Conservation (phyloP, 2,113 vertebrate genomes). For the Spea bombifrons region DNA sequence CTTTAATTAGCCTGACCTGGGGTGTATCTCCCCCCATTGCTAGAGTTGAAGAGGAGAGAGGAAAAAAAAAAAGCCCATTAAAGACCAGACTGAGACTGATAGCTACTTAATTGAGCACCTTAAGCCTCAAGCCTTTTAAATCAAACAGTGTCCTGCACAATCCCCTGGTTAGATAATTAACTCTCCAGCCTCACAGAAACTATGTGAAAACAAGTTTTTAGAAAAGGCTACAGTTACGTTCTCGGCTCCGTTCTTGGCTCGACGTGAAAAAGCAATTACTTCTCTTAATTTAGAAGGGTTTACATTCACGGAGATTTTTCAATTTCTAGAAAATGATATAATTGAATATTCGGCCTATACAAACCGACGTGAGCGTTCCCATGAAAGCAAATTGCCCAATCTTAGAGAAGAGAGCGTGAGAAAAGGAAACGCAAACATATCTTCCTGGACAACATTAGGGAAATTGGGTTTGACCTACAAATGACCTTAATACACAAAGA, state of each 20-base stretch:
- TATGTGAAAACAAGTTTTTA: constrained; percentile 67
- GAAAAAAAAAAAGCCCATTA: constrained; percentile 82
- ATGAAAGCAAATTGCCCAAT: constrained; percentile 33
- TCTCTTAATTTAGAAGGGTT: constrained; percentile 43
- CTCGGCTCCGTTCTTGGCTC: constrained; percentile 56
- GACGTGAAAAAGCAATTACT: constrained; percentile 52
- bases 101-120: constrained; percentile 97
- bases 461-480: constrained; percentile 48
- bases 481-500: constrained; percentile 43
- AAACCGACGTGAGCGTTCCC: constrained; percentile 16
- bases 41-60: constrained; percentile 78
- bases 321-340: constrained; percentile 47
- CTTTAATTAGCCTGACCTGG: constrained; percentile 95
- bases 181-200: constrained; percentile 67
- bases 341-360: constrained; percentile 43
- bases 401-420: constrained; percentile 41
- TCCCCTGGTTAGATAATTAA: constrained; percentile 91
- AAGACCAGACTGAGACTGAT: constrained; percentile 90
- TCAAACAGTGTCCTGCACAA: constrained; percentile 88
- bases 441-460: constrained; percentile 39
- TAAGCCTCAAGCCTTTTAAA: constrained; percentile 92
- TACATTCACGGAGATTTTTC: constrained; percentile 46
- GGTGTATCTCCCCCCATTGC: constrained; percentile 79
- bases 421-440: constrained; percentile 43
- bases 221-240: constrained; percentile 63